A percentile compares a stretch with the other conserved stretches of the same genome.
phyloP scores from a whole-genome alignment of 2,888 invertebrate genomes.

The Bombyx huttoni region DNA sequence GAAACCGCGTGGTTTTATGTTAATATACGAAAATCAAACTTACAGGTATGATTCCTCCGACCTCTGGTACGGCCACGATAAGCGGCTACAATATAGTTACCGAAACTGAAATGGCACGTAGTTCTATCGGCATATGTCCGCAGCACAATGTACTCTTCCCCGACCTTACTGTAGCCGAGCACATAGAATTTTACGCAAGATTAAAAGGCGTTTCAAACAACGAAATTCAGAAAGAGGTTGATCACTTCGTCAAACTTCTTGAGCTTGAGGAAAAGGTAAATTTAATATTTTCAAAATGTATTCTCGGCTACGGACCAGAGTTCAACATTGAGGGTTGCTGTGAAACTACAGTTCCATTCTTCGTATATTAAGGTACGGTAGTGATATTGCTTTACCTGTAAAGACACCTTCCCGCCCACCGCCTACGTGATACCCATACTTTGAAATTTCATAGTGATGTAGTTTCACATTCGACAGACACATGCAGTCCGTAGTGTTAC shows the following conservation, averaged over 20 bases:
- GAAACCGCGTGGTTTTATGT: neutral
- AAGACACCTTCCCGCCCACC: too few relatives aligned
- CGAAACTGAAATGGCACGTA: conserved; percentile 78
- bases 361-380: too few relatives aligned
- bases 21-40: neutral
- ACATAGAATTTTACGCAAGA: conserved; percentile 85
- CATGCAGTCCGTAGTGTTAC: too few relatives aligned
- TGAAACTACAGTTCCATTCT: too few relatives aligned
- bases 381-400: too few relatives aligned
- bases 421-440: too few relatives aligned
- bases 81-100: conserved; percentile 81
- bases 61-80: conserved; percentile 80
- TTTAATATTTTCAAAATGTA: neutral
- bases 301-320: too few relatives aligned
- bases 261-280: conserved; percentile 77
- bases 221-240: conserved; percentile 74
- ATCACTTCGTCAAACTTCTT: conserved; percentile 76
- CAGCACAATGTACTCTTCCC: conserved; percentile 91
- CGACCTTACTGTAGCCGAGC: conserved; percentile 86
- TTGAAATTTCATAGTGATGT: too few relatives aligned
- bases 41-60: conserved; percentile 77
- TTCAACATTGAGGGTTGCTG: too few relatives aligned
- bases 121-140: conserved; percentile 85
- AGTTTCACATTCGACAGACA: too few relatives aligned
- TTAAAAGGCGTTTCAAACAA: conserved; percentile 75